A percentile compares a stretch with the other conserved stretches of the same genome.
Evolutionary conservation across 2,888 invertebrate species (phyloP).

Genomic region (Sarcophaga variegata): DNA sequence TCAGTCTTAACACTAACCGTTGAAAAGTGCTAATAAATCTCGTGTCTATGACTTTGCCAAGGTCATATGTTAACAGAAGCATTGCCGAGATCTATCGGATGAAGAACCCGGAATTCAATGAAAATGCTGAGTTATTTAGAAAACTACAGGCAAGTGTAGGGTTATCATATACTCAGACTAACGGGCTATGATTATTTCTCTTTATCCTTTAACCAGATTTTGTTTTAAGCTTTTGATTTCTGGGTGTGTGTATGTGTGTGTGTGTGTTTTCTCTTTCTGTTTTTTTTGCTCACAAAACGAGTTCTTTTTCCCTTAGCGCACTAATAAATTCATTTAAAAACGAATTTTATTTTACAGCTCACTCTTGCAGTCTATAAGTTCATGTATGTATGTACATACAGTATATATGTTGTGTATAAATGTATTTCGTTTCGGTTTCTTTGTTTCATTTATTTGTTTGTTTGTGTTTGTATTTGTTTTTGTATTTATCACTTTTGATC

Average conservation of each 20-base stretch:
- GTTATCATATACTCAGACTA: too few species aligned
- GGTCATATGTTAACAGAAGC: too few species aligned
- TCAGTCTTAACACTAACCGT: too few species aligned
- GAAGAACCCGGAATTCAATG: too few species aligned
- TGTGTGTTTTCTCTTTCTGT: not conserved
- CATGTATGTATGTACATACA: not conserved
- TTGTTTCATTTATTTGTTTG: constrained; percentile 25
- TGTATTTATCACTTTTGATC: constrained; percentile 67
- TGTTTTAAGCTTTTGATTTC: constrained; percentile 4
- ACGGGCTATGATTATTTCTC: too few species aligned
- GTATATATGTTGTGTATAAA: not conserved
- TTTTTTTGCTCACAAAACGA: not conserved
- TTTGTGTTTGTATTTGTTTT: constrained; percentile 30
- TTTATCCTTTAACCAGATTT: not conserved
- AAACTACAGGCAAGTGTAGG: too few species aligned
- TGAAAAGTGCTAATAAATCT: too few species aligned
- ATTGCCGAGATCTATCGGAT: too few species aligned
- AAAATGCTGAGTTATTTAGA: too few species aligned
- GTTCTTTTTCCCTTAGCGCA: constrained; percentile 50
- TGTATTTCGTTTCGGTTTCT: not conserved
- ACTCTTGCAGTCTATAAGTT: not conserved
- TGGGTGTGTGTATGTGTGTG: not conserved
- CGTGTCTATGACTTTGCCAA: too few species aligned
- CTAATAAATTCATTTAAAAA: constrained; percentile 65
- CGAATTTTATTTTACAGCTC: constrained; percentile 21